Base-by-base conservation (phyloP, 2,797 vertebrate species). In the Channallabes apus region DNA sequence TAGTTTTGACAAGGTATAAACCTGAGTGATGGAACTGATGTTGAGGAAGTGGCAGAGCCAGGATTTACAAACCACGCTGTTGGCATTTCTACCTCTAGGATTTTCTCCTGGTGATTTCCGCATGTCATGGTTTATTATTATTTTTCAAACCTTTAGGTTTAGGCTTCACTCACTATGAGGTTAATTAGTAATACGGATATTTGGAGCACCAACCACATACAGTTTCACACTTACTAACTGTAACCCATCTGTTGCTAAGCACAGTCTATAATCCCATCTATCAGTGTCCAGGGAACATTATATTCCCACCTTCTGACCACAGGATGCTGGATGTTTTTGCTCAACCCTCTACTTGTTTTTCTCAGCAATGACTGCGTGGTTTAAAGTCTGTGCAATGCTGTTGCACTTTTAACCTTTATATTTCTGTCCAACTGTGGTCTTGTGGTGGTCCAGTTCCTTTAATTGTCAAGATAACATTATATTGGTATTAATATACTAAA, bases 281-380 rank as follows among this genome's bases (percentile, higher is more conserved):
- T 72, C 69, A 72, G 38, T 24, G 38, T 9, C 35, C 8, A n/a
- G 46, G 14, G n/a, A 27, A n/a, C 14, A 27, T 12, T 15, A 6
- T 51, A 51, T n/a, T 54, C 6, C 15, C 24, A 75, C 46, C 24
- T 27, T 54, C 24, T n/a, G 41, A 12, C 38, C 12, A 73, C 71
- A 54, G 71, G 46, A 54, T 72, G 22, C 41, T 46, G 69, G 69
- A 72, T 24, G 15, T 51, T 72, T 72, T 73, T 73, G 71, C 12
- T 51, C 12, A 46, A 51, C 3, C 24, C 71, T 27, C 41, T 15
- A 8, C 17, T 73, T 73, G 38, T n/a, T 75, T 75, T 54, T 75
- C 15, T 54, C 72, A 75, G n/a, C 72, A 27, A 2, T 73, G 71
- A 54, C 24, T 15, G 9, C 15, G 5, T 51, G 41, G 41, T 51